Base-by-base conservation (phyloP, 2,797 vertebrate species). In the Chelonia mydas region DNA sequence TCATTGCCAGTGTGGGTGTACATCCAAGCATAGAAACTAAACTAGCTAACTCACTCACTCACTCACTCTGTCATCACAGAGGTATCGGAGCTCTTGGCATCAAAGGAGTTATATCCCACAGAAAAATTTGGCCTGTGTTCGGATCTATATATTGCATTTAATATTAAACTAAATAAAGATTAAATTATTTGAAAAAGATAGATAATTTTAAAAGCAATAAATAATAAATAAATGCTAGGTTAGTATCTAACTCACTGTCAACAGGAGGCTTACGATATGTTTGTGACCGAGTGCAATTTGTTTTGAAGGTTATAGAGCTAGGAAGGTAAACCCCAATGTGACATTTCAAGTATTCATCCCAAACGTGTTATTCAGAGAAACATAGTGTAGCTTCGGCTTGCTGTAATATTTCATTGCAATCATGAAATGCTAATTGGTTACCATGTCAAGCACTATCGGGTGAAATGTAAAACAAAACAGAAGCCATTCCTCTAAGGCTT, bases 401-500 rank as follows among this genome's bases (percentile, higher is more conserved):
- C 57, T 37, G 83, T 47, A 68, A 88, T 94, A 33, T 89, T 86
- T 86, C 89, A 87, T 4, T 13, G 12, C 59, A 90, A 83, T 94
- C 87, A 97, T 11, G 1, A 96, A 92, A 95, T 88, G 77, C 83
- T 97, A 96, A 95, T 89, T 96, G 91, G 94, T 90, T 96, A 87
- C 82, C 77, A 31, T 90, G 93, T 95, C 90, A 95, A 85, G 88
- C 93, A 88, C 31, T 50, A 97, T 96, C 86, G 94, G 90, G 90
- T 86, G 65, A 97, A 95, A 95, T 94, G 83, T 88, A 95, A 96
- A 97, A 95, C 95, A 96, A 96, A 97, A 81, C 91, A 97, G 96
- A 96, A 96, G 78, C 57, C 92, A 92, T 96, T 97, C 97, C 96
- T 98, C 92, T n/a, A 90, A 96, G 91, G 97, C 92, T 97, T 98